Evolutionary conservation across 2,888 invertebrate species (phyloP).

Genomic region (Cylindroiulus punctatus): DNA sequence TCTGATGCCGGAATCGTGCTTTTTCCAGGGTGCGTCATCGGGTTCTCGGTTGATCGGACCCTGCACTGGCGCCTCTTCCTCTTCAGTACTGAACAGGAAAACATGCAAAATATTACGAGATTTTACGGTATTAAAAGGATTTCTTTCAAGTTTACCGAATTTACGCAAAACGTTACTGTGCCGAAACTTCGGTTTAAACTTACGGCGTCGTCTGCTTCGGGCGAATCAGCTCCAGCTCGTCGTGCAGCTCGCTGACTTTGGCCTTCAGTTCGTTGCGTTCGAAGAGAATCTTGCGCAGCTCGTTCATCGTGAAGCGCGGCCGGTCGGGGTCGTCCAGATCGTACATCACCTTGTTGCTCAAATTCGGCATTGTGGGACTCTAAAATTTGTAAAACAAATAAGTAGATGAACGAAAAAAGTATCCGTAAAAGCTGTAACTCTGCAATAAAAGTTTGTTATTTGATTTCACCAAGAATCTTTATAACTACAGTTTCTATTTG

Average conservation of each 20-base stretch:
- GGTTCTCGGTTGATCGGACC: conserved; percentile 97
- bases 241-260: conserved; percentile 91
- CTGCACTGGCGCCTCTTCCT: conserved; percentile 91
- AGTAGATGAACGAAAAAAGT: too few relatives aligned
- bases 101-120: not conserved
- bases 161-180: too few relatives aligned
- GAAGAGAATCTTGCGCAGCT: conserved; percentile 84
- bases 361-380: conserved; percentile 62
- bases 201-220: conserved; percentile 67
- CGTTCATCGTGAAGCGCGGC: conserved; percentile 84
- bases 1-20: conserved; percentile 83
- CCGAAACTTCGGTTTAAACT: not conserved
- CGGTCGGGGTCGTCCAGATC: conserved; percentile 78
- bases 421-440: too few relatives aligned
- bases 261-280: conserved; percentile 94
- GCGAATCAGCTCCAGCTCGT: conserved; percentile 82
- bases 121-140: not conserved
- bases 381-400: too few relatives aligned
- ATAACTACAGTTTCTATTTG: too few relatives aligned
- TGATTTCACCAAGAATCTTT: too few relatives aligned
- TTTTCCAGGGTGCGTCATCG: conserved; percentile 95
- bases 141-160: not conserved
- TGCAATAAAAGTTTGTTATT: too few relatives aligned
- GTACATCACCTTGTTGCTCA: conserved; percentile 70
- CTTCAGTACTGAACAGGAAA: conserved; percentile 49